Conservation (phyloP, 1,140 invertebrate genomes). For the Anagrus nilaparvatae region DNA sequence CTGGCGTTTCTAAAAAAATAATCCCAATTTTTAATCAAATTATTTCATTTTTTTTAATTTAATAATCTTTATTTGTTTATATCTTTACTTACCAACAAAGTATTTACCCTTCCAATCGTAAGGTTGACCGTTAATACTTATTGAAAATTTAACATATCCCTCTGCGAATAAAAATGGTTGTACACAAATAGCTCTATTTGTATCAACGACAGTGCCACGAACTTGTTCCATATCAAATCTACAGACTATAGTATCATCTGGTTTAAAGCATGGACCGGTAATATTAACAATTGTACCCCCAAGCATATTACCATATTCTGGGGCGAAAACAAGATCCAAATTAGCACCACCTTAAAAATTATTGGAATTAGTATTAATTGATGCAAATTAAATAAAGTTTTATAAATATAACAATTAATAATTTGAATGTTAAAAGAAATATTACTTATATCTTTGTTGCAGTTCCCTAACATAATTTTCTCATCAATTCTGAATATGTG, state of each 20-base stretch:
- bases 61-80: no score
- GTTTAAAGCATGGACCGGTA: constrained; percentile 82
- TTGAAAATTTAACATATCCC: constrained; percentile 80
- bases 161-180: constrained; percentile 83
- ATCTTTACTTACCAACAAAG: constrained; percentile 77
- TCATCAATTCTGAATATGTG: constrained; percentile 94
- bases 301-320: constrained; percentile 90
- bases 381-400: constrained; percentile 3
- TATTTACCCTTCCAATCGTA: constrained; percentile 88
- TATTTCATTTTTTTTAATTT: no score
- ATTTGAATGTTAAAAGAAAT: background rate
- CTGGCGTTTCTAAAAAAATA: constrained; percentile 63
- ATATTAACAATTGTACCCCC: constrained; percentile 91
- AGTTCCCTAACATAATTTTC: constrained; percentile 83
- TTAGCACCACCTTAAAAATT: constrained; percentile 58
- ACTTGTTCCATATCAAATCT: constrained; percentile 72
- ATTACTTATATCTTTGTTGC: constrained; percentile 79
- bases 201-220: constrained; percentile 60
- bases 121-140: constrained; percentile 71
- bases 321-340: constrained; percentile 75
- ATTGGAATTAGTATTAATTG: constrained; percentile 8
- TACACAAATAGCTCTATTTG: constrained; percentile 78
- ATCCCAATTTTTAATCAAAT: no score
- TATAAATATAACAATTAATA: background rate
- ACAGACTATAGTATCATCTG: constrained; percentile 63